Evolutionary conservation across 2,113 vertebrate genomes (phyloP).

Genomic region (Lipophrys pholis): DNA sequence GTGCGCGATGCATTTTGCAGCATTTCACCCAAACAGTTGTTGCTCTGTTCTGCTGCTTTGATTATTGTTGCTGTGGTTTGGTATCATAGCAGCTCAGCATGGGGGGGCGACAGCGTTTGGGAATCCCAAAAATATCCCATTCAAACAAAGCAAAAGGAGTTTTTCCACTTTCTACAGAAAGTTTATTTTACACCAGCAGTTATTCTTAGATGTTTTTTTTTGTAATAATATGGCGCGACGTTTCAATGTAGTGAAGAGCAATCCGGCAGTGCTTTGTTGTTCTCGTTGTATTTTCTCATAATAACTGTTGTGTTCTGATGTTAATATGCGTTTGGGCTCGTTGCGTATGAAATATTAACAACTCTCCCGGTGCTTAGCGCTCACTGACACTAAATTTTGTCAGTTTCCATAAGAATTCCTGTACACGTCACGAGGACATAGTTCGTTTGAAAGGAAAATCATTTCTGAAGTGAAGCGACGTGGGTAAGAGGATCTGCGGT

Average conservation of each 20-base stretch:
- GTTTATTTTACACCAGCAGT: neutral
- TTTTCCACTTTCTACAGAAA: neutral
- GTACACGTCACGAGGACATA: conserved; percentile 15
- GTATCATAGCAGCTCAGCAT: neutral
- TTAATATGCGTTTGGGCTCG: too few relatives aligned
- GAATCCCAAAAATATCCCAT: neutral
- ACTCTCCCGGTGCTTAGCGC: neutral
- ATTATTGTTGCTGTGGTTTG: conserved; percentile 3
- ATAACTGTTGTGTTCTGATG: too few relatives aligned
- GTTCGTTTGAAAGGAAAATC: conserved; percentile 51
- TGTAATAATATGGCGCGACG: too few relatives aligned
- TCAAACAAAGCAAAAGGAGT: neutral
- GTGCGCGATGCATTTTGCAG: neutral
- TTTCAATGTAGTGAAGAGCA: neutral
- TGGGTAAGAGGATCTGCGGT: conserved; percentile 61
- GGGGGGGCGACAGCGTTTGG: neutral
- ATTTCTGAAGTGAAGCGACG: conserved; percentile 34
- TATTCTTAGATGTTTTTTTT: neutral
- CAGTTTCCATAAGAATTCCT: conserved; percentile 34
- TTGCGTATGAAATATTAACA: too few relatives aligned
- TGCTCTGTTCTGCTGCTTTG: neutral
- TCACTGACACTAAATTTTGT: conserved; percentile 27
- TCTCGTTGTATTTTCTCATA: too few relatives aligned
- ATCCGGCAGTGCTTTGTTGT: neutral
- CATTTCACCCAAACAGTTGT: conserved; percentile 4